phyloP scores from a whole-genome alignment of 2,797 vertebrate genomes.

The Lithobates pipiens region DNA sequence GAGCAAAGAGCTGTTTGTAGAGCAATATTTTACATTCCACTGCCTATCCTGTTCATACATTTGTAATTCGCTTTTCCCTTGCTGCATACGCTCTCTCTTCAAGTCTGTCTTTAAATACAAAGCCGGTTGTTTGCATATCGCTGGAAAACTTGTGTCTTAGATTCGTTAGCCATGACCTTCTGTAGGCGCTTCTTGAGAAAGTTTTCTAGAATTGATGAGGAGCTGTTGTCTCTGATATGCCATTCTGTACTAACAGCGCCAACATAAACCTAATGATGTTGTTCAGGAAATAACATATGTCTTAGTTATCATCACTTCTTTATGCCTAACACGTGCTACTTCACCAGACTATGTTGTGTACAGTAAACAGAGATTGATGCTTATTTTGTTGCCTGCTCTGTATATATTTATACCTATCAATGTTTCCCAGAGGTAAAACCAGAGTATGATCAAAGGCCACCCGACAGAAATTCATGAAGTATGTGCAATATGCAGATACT shows the following conservation, averaged over 20 bases:
- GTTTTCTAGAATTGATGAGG: neutral
- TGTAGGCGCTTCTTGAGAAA: neutral
- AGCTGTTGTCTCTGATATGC: neutral
- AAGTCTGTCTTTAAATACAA: slow-evolving; percentile 57
- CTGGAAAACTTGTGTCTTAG: slow-evolving; percentile 5
- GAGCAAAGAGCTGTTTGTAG: slow-evolving; percentile 67
- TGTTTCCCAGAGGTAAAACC: too few species aligned
- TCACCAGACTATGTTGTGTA: neutral
- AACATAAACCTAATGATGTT: slow-evolving; percentile 1
- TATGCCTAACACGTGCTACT: neutral
- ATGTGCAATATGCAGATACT: neutral
- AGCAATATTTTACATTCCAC: slow-evolving; percentile 69
- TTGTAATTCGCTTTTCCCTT: slow-evolving; percentile 69
- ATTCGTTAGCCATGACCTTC: slow-evolving; percentile 3
- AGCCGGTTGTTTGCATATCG: slow-evolving; percentile 46
- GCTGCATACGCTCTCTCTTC: slow-evolving; percentile 63
- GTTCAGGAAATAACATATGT: neutral
- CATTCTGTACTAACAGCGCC: neutral
- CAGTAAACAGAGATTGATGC: neutral
- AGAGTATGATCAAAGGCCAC: too few species aligned
- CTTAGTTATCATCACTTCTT: neutral
- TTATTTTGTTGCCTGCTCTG: neutral
- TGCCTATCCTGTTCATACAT: slow-evolving; percentile 64
- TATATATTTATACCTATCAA: neutral
- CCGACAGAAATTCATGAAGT: too few species aligned